Evolutionary conservation across 2,888 invertebrate species (phyloP).

Genomic region (Acronicta alni): DNA sequence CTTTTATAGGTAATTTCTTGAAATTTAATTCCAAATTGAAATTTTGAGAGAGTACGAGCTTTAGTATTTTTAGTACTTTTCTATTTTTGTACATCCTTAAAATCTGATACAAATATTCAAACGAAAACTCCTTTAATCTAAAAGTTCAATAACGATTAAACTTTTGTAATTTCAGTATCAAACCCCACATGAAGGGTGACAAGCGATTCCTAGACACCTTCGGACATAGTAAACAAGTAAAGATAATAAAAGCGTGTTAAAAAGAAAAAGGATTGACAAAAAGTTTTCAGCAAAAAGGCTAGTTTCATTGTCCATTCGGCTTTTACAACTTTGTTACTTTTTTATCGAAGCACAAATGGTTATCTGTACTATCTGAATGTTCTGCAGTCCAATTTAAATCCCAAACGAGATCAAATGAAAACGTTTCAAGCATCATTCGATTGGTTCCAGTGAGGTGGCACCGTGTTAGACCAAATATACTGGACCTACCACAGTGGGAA

Average conservation of each 20-base stretch:
- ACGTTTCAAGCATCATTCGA: slow-evolving; percentile 62
- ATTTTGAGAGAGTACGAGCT: no score
- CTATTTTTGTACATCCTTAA: no score
- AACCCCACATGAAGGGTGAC: not conserved
- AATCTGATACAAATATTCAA: no score
- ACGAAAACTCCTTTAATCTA: no score
- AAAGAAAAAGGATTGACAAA: not conserved
- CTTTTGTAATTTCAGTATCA: no score
- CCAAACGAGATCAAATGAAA: slow-evolving; percentile 66
- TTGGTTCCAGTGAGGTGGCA: slow-evolving; percentile 56
- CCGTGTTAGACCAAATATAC: slow-evolving; percentile 52
- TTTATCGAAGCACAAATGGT: slow-evolving; percentile 39
- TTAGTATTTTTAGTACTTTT: no score
- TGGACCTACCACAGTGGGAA: slow-evolving; percentile 53
- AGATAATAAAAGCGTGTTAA: not conserved
- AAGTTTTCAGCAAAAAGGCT: not conserved
- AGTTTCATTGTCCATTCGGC: slow-evolving; percentile 5
- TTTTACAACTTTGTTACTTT: slow-evolving; percentile 19
- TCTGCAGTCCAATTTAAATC: slow-evolving; percentile 61
- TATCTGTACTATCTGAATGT: slow-evolving; percentile 44
- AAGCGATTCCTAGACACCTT: not conserved
- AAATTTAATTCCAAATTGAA: no score
- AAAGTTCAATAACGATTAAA: no score
- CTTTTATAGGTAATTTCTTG: no score
- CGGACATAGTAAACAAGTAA: not conserved